Evolutionary conservation across 2,797 vertebrate genomes (phyloP).

Genomic region (Ctenochaetus hawaiiensis): DNA sequence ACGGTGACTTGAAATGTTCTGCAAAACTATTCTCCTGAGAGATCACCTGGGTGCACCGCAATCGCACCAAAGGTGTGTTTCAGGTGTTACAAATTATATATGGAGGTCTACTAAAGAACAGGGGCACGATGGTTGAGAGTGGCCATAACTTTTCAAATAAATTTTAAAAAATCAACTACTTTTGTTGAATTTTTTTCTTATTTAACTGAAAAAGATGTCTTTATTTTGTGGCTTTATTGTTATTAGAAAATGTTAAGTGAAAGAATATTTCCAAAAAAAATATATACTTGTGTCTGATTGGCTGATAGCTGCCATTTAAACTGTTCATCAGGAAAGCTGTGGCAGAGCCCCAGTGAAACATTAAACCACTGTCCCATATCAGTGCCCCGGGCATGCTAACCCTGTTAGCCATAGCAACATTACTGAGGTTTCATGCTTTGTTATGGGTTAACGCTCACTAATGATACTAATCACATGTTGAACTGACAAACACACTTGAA

Average conservation of each 20-base stretch:
- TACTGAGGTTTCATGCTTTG: background rate
- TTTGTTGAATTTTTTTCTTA: background rate
- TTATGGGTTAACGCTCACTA: slow-evolving; percentile 2
- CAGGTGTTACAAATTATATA: background rate
- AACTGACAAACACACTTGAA: background rate
- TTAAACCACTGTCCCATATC: slow-evolving; percentile 1
- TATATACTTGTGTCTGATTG: background rate
- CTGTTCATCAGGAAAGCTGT: background rate
- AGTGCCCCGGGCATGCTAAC: background rate
- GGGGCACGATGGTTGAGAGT: background rate
- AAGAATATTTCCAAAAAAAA: background rate
- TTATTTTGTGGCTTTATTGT: background rate
- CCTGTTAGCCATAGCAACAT: background rate
- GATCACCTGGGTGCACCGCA: background rate
- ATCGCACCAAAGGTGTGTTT: background rate
- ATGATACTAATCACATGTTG: background rate
- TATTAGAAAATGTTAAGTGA: background rate
- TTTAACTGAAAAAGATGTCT: background rate
- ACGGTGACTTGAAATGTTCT: slow-evolving; percentile 21
- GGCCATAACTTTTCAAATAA: too few species aligned
- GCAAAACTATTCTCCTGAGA: slow-evolving; percentile 29
- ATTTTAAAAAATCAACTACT: background rate
- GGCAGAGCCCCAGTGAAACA: background rate
- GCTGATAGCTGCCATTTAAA: background rate
- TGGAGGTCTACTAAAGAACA: background rate